These are phyloP conservation scores for Steinernema khuongi DNA, from an alignment of 1,140 invertebrate genomes.

Conservation along the genomic window DNA sequence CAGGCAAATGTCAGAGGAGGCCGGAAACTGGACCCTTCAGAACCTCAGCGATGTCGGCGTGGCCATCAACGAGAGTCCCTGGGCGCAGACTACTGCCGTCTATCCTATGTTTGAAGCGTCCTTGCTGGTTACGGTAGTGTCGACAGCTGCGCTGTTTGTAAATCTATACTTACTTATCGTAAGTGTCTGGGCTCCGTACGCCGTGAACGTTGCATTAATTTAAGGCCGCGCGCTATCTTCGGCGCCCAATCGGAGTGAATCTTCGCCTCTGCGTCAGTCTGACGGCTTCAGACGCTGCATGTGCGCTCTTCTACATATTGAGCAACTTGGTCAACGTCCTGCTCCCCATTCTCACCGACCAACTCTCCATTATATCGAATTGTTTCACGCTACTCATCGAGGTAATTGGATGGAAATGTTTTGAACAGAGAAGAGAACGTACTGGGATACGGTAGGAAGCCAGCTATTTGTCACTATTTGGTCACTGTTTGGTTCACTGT, in stretches of 20 bases:
- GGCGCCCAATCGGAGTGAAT: conserved; percentile 45
- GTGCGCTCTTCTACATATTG: conserved; percentile 47
- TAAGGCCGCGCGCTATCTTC: conserved; percentile 46
- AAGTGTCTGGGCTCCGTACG: background rate
- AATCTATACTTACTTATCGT: conserved; percentile 39
- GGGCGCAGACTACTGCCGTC: background rate
- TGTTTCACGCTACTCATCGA: conserved; percentile 45
- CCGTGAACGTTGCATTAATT: conserved; percentile 10
- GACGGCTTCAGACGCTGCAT: conserved; percentile 45
- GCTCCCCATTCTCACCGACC: conserved; percentile 31
- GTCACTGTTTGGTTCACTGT: too few species aligned
- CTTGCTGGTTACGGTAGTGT: conserved; percentile 15
- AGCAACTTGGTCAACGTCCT: conserved; percentile 46
- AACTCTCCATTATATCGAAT: conserved; percentile 38
- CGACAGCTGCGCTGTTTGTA: conserved; percentile 24
- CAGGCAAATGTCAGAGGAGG: background rate
- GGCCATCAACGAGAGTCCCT: background rate
- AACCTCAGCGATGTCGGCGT: background rate
- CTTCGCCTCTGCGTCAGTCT: conserved; percentile 47
- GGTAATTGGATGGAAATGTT: conserved; percentile 24
- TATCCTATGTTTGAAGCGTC: conserved; percentile 6
- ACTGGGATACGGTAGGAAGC: too few species aligned
- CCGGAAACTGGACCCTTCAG: too few species aligned
- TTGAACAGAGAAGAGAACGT: too few species aligned
- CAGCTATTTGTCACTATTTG: too few species aligned